Conservation (phyloP, 2,113 vertebrate species). For the Neofelis nebulosa region DNA sequence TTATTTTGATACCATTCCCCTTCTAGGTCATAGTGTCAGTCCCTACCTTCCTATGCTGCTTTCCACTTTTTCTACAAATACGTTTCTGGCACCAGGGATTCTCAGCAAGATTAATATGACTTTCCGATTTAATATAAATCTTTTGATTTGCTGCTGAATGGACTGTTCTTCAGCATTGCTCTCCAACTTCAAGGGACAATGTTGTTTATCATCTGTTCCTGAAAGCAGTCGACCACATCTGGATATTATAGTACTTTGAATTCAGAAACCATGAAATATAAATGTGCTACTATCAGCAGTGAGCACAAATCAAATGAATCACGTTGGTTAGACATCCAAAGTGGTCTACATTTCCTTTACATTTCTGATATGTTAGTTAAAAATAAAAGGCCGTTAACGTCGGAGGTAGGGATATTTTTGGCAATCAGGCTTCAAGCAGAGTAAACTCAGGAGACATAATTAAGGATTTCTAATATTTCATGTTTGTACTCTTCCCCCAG, state of each 20-base stretch:
- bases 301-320: conserved; percentile 75
- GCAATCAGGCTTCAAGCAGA: neutral
- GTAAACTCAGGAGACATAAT: conserved; percentile 11
- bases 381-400: conserved; percentile 58
- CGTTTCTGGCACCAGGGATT: conserved; percentile 67
- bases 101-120: conserved; percentile 74
- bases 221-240: conserved; percentile 75
- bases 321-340: conserved; percentile 70
- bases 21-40: conserved; percentile 56
- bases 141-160: conserved; percentile 81
- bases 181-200: conserved; percentile 77
- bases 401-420: neutral
- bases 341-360: conserved; percentile 62
- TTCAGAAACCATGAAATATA: conserved; percentile 82
- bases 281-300: conserved; percentile 72
- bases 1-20: neutral
- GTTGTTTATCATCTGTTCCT: conserved; percentile 77
- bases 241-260: conserved; percentile 73
- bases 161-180: conserved; percentile 74
- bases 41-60: conserved; percentile 59
- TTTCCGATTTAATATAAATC: conserved; percentile 78
- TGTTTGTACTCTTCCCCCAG: neutral
- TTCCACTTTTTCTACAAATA: conserved; percentile 72
- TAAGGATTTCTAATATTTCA: conserved; percentile 68
- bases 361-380: conserved; percentile 51